These are phyloP conservation scores for Muricea muricata DNA, from an alignment of 92 coral and sea anemone genomes.

Conservation along the genomic window DNA sequence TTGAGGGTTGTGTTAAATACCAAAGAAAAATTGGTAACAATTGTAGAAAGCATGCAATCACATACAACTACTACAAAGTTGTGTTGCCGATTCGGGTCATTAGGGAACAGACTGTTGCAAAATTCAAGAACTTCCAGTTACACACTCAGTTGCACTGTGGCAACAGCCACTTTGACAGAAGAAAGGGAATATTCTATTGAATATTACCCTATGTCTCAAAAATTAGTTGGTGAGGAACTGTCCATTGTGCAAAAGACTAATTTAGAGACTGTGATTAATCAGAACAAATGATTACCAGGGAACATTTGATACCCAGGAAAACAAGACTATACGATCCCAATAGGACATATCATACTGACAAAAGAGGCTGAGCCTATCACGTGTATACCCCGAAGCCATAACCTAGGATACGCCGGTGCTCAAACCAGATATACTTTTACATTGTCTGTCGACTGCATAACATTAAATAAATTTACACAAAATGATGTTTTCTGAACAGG, in stretches of 20 bases:
- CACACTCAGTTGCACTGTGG: neutral
- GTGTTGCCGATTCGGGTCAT: neutral
- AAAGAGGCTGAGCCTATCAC: constrained; percentile 1
- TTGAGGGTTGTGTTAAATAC: neutral
- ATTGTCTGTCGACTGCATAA: neutral
- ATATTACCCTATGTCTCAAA: neutral
- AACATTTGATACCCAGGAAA: constrained; percentile 7
- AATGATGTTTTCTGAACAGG: neutral
- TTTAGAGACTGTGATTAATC: neutral
- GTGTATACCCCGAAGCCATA: neutral
- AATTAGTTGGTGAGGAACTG: neutral
- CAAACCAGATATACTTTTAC: neutral
- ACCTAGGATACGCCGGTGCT: neutral
- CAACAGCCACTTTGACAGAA: neutral
- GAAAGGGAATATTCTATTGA: neutral
- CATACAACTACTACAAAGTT: neutral
- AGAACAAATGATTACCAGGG: neutral
- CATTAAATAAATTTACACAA: neutral
- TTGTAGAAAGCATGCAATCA: neutral
- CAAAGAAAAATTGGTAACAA: neutral
- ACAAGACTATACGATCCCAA: neutral
- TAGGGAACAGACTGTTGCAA: neutral
- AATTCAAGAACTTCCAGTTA: neutral
- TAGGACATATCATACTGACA: neutral
- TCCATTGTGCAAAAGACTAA: neutral